These are phyloP conservation scores for Rhynchomys soricoides DNA, from an alignment of 2,113 vertebrate genomes.

Conservation along the genomic window DNA sequence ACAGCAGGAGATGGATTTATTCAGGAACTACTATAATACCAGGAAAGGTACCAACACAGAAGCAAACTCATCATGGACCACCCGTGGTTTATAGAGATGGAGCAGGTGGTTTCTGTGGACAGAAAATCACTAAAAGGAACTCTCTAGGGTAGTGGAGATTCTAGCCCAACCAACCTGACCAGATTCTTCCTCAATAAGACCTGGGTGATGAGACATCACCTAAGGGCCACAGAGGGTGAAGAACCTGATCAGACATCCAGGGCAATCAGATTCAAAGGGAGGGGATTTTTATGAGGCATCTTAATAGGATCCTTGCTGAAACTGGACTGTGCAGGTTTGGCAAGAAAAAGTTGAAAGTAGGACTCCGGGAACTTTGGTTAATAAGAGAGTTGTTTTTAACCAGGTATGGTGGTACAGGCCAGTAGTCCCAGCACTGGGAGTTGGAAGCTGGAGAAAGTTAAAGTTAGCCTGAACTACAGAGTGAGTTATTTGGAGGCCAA, in stretches of 20 bases:
- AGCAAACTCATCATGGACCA: background rate
- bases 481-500: too few relatives aligned
- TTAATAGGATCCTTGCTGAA: background rate
- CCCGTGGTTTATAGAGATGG: background rate
- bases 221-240: background rate
- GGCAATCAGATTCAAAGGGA: background rate
- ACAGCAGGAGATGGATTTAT: conserved; percentile 4
- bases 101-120: background rate
- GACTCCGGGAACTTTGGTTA: background rate
- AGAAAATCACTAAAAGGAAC: background rate
- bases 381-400: background rate
- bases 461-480: background rate
- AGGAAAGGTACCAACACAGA: background rate
- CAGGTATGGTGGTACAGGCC: background rate
- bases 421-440: background rate
- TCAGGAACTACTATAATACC: background rate
- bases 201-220: background rate
- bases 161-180: background rate
- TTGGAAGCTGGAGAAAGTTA: background rate
- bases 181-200: background rate
- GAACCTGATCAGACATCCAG: background rate
- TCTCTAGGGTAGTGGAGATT: background rate
- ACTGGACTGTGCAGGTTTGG: background rate
- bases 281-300: background rate
- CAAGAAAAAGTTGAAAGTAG: background rate